A percentile compares a stretch with the other conserved stretches of the same genome.
Evolutionary conservation across 2,113 vertebrate species (phyloP).

Genomic region (Platichthys flesus): DNA sequence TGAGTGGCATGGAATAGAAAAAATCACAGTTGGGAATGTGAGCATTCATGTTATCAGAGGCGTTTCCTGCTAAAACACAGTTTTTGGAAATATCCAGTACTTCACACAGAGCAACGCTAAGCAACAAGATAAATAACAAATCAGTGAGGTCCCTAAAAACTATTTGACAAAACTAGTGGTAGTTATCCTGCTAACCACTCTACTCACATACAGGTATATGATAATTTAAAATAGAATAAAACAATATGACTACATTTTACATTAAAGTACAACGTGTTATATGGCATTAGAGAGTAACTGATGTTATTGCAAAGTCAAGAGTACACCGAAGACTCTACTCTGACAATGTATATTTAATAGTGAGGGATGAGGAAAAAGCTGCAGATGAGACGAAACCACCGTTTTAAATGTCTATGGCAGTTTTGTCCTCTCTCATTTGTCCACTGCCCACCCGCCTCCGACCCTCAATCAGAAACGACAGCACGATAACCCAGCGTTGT

Average conservation of each 20-base stretch:
- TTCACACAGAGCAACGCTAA: conserved; percentile 26
- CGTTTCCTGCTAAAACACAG: conserved; percentile 36
- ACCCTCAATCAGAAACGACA: conserved; percentile 79
- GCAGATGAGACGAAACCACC: neutral
- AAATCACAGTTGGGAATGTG: conserved; percentile 27
- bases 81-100: conserved; percentile 20
- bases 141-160: conserved; percentile 43
- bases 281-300: conserved; percentile 33
- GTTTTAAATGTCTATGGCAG: conserved; percentile 71
- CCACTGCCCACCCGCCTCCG: conserved; percentile 46
- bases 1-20: conserved; percentile 19
- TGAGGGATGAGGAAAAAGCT: conserved; percentile 3
- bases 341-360: conserved; percentile 9
- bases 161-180: conserved; percentile 15
- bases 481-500: conserved; percentile 62
- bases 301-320: conserved; percentile 27
- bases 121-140: conserved; percentile 15
- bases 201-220: neutral
- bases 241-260: conserved; percentile 11
- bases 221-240: conserved; percentile 55
- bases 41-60: conserved; percentile 22
- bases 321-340: conserved; percentile 23
- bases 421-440: conserved; percentile 41
- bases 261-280: conserved; percentile 49
- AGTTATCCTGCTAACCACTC: conserved; percentile 34